Evolutionary conservation across 2,888 invertebrate genomes (phyloP).

Genomic region (Catocala nupta): DNA sequence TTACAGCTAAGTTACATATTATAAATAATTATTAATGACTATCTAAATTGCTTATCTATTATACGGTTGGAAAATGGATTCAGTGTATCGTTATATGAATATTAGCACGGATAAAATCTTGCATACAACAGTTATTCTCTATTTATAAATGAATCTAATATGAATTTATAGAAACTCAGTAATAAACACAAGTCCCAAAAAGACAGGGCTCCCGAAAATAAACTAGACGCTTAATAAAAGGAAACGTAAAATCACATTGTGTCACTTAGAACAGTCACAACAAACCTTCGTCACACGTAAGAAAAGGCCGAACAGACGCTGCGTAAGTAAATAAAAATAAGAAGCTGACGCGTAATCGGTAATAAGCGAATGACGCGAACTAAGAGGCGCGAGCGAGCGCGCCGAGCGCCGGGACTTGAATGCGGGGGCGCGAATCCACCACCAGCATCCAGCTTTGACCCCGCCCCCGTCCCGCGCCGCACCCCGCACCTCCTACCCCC

Average conservation of each 20-base stretch:
- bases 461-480: constrained; percentile 55
- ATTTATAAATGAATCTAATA: too few relatives aligned
- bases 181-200: not conserved
- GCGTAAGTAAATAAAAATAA: constrained; percentile 67
- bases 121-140: too few relatives aligned
- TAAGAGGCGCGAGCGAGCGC: constrained; percentile 71
- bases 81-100: not conserved
- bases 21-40: not conserved
- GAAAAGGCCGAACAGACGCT: constrained; percentile 55
- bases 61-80: constrained; percentile 6
- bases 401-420: constrained; percentile 75
- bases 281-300: constrained; percentile 72
- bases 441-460: constrained; percentile 78
- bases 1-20: not conserved
- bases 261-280: constrained; percentile 77
- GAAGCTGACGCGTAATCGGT: constrained; percentile 67
- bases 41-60: constrained; percentile 15
- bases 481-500: constrained; percentile 58
- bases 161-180: not conserved
- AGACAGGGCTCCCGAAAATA: constrained; percentile 10
- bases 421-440: constrained; percentile 77
- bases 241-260: constrained; percentile 75
- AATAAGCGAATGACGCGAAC: constrained; percentile 59
- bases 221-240: constrained; percentile 43
- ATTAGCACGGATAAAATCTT: not conserved